Percentiles rank a stretch among this genome's conserved stretches.
phyloP scores from a whole-genome alignment of 2,888 invertebrate genomes.

The Lepeophtheirus nordmannii region DNA sequence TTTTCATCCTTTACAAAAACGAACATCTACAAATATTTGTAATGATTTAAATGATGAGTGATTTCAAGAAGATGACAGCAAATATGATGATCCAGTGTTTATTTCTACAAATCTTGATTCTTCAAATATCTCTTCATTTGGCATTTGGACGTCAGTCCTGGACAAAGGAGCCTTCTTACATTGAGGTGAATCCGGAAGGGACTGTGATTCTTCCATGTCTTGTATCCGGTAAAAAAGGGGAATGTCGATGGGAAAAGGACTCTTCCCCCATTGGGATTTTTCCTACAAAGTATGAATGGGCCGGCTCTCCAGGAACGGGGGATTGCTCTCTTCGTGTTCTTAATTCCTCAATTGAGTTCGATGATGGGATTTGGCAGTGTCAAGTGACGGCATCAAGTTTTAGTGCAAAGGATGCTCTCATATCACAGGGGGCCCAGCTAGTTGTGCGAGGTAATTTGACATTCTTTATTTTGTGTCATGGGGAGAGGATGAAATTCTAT shows the following conservation, averaged over 20 bases:
- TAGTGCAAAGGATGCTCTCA: conserved; percentile 62
- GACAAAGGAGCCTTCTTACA: conserved; percentile 66
- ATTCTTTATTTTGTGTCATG: conserved; percentile 28
- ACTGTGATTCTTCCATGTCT: conserved; percentile 69
- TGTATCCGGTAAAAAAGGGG: conserved; percentile 67
- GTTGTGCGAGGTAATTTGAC: conserved; percentile 55
- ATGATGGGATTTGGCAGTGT: conserved; percentile 81
- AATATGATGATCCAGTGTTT: too few species aligned
- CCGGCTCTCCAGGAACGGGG: conserved; percentile 32
- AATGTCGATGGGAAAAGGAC: conserved; percentile 85
- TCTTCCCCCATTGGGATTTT: conserved; percentile 80
- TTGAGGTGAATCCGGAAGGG: conserved; percentile 77
- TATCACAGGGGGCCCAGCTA: conserved; percentile 64
- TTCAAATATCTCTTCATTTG: background rate
- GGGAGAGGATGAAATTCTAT: too few species aligned
- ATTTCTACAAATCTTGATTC: too few species aligned
- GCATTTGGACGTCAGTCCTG: conserved; percentile 47
- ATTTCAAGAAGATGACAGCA: too few species aligned
- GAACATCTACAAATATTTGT: background rate
- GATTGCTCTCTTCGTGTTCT: conserved; percentile 75
- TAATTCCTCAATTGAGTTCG: conserved; percentile 64
- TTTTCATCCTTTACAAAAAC: background rate
- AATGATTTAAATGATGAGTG: background rate
- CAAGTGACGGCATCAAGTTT: conserved; percentile 82
- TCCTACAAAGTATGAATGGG: conserved; percentile 60